Conservation (phyloP, 2,888 invertebrate genomes). For the Drosophila falleni region DNA sequence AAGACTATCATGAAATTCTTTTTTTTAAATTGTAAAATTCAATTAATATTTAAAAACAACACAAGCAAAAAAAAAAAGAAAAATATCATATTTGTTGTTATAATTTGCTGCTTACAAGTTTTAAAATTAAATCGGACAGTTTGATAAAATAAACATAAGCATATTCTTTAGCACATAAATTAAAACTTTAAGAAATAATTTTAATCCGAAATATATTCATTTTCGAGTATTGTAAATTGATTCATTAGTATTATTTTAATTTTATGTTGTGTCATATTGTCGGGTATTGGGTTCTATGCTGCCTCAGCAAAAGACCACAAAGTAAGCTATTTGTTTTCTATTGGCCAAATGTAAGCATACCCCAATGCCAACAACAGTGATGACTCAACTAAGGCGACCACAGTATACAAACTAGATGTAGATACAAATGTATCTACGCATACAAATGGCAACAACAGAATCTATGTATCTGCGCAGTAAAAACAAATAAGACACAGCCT, state of each 20-base stretch:
- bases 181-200: too few species aligned
- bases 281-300: neutral
- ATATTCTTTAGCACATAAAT: too few species aligned
- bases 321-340: constrained; percentile 32
- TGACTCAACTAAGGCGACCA: constrained; percentile 66
- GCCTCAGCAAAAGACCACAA: constrained; percentile 11
- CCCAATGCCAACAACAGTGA: constrained; percentile 32
- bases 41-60: too few species aligned
- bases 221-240: neutral
- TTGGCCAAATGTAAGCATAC: constrained; percentile 21
- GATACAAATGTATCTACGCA: constrained; percentile 24
- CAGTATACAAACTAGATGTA: constrained; percentile 22
- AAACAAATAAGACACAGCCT: constrained; percentile 45
- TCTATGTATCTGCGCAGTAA: constrained; percentile 58
- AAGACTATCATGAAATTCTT: too few species aligned
- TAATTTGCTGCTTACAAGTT: too few species aligned
- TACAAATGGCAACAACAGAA: constrained; percentile 30
- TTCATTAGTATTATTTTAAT: constrained; percentile 6
- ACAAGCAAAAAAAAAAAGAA: too few species aligned
- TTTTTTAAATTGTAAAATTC: too few species aligned
- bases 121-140: too few species aligned
- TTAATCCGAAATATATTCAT: too few species aligned
- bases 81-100: too few species aligned
- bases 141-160: too few species aligned
- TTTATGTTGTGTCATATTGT: constrained; percentile 1